A percentile compares a stretch with the other conserved stretches of the same genome.
Conservation (phyloP, 2,888 invertebrate genomes). For the Macroteleia sp. region DNA sequence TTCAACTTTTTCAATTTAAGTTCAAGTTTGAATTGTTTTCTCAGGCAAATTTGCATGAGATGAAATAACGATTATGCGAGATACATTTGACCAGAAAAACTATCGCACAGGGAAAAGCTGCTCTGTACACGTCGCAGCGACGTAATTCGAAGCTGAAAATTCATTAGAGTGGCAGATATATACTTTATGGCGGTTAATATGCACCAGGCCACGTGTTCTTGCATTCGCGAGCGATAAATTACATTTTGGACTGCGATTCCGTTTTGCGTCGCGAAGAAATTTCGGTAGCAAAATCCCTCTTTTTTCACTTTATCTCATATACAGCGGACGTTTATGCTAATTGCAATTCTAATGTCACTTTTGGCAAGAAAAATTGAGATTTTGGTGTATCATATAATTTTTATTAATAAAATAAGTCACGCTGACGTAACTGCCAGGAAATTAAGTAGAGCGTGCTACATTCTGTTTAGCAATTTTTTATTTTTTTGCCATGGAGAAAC, state of each 20-base stretch:
- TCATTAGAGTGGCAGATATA: slow-evolving; percentile 43
- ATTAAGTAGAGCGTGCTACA: slow-evolving; percentile 20
- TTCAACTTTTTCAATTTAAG: no score
- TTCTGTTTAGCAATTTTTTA: slow-evolving; percentile 11
- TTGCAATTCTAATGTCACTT: slow-evolving; percentile 2
- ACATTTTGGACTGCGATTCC: slow-evolving; percentile 23
- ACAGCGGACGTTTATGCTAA: slow-evolving; percentile 22
- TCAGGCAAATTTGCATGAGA: no score
- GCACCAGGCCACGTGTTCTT: slow-evolving; percentile 16
- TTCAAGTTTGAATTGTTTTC: no score
- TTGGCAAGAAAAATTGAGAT: slow-evolving; percentile 10
- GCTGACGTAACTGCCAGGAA: slow-evolving; percentile 7
- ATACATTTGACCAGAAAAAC: slow-evolving; percentile 19
- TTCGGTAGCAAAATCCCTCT: slow-evolving; percentile 28
- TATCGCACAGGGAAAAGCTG: neutral
- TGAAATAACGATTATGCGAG: slow-evolving; percentile 20
- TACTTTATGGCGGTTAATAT: slow-evolving; percentile 51
- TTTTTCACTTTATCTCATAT: slow-evolving; percentile 1
- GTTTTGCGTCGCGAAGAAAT: slow-evolving; percentile 35
- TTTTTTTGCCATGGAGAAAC: no score
- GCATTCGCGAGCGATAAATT: slow-evolving; percentile 41
- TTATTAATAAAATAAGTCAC: slow-evolving; percentile 17
- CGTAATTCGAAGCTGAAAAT: slow-evolving; percentile 41
- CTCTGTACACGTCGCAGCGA: neutral
- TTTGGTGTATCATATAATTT: slow-evolving; percentile 5